A percentile compares a stretch with the other conserved stretches of the same genome.
phyloP scores from a whole-genome alignment of 2,797 vertebrate genomes.

The Apogon hyalosoma region DNA sequence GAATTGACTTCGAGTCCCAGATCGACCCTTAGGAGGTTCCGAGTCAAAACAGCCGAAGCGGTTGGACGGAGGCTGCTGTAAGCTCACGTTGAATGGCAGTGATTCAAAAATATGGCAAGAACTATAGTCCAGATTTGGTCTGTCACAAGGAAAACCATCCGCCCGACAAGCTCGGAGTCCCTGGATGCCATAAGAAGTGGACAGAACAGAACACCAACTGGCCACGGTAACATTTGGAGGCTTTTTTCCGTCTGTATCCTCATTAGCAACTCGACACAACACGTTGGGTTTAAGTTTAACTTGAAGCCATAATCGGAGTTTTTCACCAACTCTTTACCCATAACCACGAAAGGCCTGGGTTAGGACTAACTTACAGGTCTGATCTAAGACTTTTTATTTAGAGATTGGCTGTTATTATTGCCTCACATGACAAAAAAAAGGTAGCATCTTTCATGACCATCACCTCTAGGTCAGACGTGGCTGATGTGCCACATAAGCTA shows the following conservation, averaged over 20 bases:
- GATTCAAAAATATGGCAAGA: conserved; percentile 89
- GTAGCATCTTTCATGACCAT: too few relatives aligned
- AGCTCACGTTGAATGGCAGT: conserved; percentile 87
- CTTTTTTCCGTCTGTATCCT: too few relatives aligned
- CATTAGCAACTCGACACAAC: too few relatives aligned
- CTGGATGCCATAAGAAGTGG: conserved; percentile 83
- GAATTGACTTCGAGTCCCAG: conserved; percentile 26
- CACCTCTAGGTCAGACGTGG: neutral
- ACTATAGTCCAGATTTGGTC: conserved; percentile 81
- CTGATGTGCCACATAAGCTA: conserved; percentile 2
- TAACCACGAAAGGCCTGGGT: too few relatives aligned
- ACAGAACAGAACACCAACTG: conserved; percentile 82
- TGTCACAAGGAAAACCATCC: conserved; percentile 79
- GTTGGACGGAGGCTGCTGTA: conserved; percentile 42
- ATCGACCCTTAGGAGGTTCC: conserved; percentile 32
- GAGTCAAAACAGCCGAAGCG: conserved; percentile 36
- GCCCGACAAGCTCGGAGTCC: conserved; percentile 71
- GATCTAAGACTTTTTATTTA: too few relatives aligned
- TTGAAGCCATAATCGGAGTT: too few relatives aligned
- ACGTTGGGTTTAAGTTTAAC: too few relatives aligned
- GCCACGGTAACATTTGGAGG: conserved; percentile 83
- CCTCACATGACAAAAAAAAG: too few relatives aligned
- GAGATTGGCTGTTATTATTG: too few relatives aligned
- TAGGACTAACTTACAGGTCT: too few relatives aligned
- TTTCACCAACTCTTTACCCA: too few relatives aligned